A percentile compares a stretch with the other conserved stretches of the same genome.
Evolutionary conservation across 2,113 vertebrate species (phyloP).

Genomic region (Athene noctua): DNA sequence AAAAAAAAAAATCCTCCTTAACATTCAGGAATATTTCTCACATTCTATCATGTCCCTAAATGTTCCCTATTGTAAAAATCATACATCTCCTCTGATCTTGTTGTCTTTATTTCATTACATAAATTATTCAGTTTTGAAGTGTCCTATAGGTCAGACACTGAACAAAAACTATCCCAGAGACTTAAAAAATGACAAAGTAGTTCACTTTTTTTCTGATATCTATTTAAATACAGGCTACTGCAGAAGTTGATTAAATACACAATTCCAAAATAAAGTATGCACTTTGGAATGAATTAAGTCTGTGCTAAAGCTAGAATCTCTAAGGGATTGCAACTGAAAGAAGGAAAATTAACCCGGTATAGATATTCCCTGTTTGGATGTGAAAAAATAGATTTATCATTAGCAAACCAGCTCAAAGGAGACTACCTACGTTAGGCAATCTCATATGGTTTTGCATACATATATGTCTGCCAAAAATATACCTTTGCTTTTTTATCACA

Average conservation of each 20-base stretch:
- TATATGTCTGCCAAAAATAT: conserved; percentile 7
- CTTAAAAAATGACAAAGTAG: conserved; percentile 43
- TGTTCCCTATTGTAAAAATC: conserved; percentile 58
- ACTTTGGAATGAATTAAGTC: conserved; percentile 32
- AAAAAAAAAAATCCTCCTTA: conserved; percentile 19
- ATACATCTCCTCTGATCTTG: conserved; percentile 60
- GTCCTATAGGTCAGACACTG: conserved; percentile 56
- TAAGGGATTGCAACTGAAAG: not conserved
- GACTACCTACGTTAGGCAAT: not conserved
- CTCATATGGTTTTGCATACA: not conserved
- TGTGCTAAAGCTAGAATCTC: not conserved
- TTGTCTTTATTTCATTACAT: conserved; percentile 71
- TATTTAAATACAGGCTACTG: conserved; percentile 20
- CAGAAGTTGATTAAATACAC: conserved; percentile 22
- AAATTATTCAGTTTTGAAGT: conserved; percentile 63
- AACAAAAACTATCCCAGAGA: conserved; percentile 39
- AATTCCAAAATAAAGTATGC: not conserved
- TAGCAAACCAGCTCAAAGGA: not conserved
- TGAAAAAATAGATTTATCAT: conserved; percentile 25
- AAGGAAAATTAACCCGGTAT: not conserved
- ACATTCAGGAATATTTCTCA: conserved; percentile 60
- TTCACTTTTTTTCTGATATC: not conserved
- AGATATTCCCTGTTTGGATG: conserved; percentile 20
- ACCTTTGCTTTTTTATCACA: not conserved
- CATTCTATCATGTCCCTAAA: conserved; percentile 47